These are phyloP conservation scores for Hystrix brachyura DNA, from an alignment of 2,113 vertebrate genomes.

Conservation along the genomic window DNA sequence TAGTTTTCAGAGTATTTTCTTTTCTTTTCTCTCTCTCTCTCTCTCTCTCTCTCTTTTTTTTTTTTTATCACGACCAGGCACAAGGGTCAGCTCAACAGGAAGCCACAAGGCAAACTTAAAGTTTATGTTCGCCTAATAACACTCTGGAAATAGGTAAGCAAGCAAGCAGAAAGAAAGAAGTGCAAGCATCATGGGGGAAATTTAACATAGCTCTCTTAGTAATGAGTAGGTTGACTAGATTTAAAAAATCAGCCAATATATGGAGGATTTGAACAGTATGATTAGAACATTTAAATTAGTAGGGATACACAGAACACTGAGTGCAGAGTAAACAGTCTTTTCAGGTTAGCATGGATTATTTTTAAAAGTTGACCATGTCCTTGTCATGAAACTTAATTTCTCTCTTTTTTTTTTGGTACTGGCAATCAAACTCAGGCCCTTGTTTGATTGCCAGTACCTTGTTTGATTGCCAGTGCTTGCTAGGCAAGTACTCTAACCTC, in stretches of 20 bases:
- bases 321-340: not conserved
- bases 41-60: too few species aligned
- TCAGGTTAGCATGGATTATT: not conserved
- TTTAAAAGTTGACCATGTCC: not conserved
- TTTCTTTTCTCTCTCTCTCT: too few species aligned
- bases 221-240: not conserved
- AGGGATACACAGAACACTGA: not conserved
- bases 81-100: not conserved
- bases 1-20: conserved; percentile 40
- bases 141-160: not conserved
- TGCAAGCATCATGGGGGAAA: not conserved
- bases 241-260: not conserved
- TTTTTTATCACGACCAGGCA: not conserved
- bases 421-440: too few species aligned
- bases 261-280: not conserved
- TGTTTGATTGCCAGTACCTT: too few species aligned
- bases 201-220: not conserved
- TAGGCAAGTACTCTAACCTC: too few species aligned
- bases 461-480: too few species aligned
- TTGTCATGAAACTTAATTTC: too few species aligned
- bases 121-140: not conserved
- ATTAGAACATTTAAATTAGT: not conserved
- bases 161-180: not conserved
- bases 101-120: not conserved
- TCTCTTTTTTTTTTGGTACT: too few species aligned